Percentiles rank a stretch among this genome's conserved stretches.
Conservation (phyloP, 2,113 vertebrate species). For the Panthera uncia region DNA sequence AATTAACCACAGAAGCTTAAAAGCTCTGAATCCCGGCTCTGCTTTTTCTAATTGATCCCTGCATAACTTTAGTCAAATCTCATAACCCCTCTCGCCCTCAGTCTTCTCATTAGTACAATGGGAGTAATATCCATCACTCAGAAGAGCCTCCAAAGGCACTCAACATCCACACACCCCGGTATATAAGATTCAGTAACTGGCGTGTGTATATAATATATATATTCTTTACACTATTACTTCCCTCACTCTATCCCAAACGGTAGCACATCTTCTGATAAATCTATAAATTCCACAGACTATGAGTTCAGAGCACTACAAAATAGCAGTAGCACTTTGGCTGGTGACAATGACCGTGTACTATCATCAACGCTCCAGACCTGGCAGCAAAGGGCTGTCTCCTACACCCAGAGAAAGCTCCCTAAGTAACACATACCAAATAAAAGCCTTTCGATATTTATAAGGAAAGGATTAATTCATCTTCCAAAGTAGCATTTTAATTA, state of each 20-base stretch:
- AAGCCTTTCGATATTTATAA: constrained; percentile 52
- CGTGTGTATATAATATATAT: neutral
- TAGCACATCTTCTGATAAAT: neutral
- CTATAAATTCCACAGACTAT: neutral
- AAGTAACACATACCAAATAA: constrained; percentile 37
- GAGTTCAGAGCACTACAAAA: neutral
- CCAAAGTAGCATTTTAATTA: constrained; percentile 75
- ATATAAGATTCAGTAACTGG: neutral
- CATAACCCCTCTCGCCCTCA: neutral
- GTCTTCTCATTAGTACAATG: neutral
- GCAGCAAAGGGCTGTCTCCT: neutral
- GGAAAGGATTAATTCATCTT: constrained; percentile 71
- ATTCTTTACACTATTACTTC: neutral
- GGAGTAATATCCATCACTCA: neutral
- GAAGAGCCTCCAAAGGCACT: neutral
- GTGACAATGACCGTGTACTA: neutral
- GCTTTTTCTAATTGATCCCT: neutral
- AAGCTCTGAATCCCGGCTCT: neutral
- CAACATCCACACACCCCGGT: neutral
- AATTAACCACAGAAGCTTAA: neutral
- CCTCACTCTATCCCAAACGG: neutral
- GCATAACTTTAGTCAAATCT: neutral
- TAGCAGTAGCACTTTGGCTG: neutral
- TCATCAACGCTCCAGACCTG: neutral
- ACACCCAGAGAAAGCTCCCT: neutral